Conservation (phyloP, 2,888 invertebrate species). For the Microctonus hyperodae region DNA sequence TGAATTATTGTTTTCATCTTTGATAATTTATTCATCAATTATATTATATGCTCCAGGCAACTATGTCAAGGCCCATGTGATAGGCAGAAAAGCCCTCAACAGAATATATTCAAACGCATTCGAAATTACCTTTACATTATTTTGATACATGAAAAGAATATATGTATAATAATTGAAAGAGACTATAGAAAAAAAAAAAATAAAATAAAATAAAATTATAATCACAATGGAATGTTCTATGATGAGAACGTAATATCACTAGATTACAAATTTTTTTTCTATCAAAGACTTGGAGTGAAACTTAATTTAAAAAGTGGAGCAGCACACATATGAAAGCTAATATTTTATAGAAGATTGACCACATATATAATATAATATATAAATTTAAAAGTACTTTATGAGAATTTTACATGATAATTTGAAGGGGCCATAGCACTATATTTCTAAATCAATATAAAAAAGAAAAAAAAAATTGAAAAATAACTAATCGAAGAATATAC, state of each 20-base stretch:
- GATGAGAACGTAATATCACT: neutral
- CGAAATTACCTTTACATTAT: neutral
- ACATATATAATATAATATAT: neutral
- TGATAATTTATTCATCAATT: neutral
- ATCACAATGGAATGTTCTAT: neutral
- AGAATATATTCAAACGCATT: neutral
- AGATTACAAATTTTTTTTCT: neutral
- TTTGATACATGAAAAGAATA: neutral
- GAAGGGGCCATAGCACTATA: conserved; percentile 30
- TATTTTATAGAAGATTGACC: neutral
- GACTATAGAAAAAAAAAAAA: no score
- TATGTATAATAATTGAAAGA: no score
- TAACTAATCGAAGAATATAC: neutral
- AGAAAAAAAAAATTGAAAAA: neutral
- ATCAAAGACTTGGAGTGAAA: neutral
- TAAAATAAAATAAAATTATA: neutral
- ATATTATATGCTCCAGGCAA: neutral
- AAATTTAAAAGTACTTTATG: neutral
- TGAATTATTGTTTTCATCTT: no score
- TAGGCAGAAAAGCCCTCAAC: neutral
- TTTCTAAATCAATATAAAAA: conserved; percentile 5
- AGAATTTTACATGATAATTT: neutral
- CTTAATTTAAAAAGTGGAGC: neutral
- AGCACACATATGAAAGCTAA: neutral
- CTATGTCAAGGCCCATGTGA: neutral